A percentile compares a stretch with the other conserved stretches of the same genome.
Evolutionary conservation across 2,797 vertebrate genomes (phyloP).

Genomic region (Pipistrellus kuhlii): DNA sequence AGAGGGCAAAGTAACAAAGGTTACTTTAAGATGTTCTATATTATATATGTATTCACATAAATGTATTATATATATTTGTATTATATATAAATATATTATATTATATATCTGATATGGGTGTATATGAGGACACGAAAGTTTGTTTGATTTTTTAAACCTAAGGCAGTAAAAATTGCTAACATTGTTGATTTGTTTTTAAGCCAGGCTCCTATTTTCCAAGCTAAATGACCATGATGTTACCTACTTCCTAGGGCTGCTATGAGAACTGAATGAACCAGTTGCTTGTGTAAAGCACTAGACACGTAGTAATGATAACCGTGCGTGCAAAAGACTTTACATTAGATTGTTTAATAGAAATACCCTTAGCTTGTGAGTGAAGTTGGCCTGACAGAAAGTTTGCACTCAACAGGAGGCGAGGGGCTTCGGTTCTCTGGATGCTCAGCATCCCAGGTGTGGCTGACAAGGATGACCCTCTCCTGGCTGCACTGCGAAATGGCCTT

Average conservation of each 20-base stretch:
- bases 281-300: neutral
- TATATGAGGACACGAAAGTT: no score
- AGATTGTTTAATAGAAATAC: neutral
- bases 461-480: rapidly evolving
- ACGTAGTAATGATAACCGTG: neutral
- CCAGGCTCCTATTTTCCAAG: neutral
- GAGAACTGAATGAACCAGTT: neutral
- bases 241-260: neutral
- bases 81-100: no score
- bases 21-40: neutral
- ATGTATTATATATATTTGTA: no score
- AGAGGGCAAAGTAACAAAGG: neutral
- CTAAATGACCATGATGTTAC: rapidly evolving
- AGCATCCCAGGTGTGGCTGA: neutral
- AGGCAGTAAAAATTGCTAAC: neutral
- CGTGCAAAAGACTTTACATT: neutral
- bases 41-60: neutral
- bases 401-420: neutral
- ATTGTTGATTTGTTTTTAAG: neutral
- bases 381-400: neutral
- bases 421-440: neutral
- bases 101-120: rapidly evolving
- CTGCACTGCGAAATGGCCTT: neutral
- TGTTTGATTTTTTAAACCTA: neutral
- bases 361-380: neutral